A percentile compares a stretch with the other conserved stretches of the same genome.
Evolutionary conservation across 2,797 vertebrate genomes (phyloP).

Genomic region (Characodon lateralis): DNA sequence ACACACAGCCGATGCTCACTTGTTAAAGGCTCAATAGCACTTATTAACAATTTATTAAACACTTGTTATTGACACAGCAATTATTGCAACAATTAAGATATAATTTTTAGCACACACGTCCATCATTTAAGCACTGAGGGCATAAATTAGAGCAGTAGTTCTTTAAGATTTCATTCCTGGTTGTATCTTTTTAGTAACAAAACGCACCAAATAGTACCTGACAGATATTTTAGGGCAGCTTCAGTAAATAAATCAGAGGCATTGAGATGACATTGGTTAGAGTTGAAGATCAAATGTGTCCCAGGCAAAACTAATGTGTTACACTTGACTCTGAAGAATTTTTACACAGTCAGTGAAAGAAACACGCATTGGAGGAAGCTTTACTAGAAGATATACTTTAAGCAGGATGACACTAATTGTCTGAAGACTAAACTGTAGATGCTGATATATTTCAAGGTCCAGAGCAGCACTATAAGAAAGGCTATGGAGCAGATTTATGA

Average conservation of each 20-base stretch:
- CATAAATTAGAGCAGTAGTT: conserved; percentile 29
- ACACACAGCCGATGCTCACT: conserved; percentile 61
- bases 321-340: neutral
- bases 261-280: neutral
- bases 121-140: conserved; percentile 46
- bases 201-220: neutral
- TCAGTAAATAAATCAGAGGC: neutral
- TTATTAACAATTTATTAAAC: conserved; percentile 75
- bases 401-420: neutral
- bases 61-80: conserved; percentile 72
- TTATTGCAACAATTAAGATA: conserved; percentile 57
- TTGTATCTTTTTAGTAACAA: neutral
- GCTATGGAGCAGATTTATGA: neutral
- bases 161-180: conserved; percentile 9
- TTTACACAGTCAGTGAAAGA: neutral
- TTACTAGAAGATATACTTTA: neutral
- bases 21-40: conserved; percentile 70
- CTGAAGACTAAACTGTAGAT: neutral
- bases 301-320: neutral
- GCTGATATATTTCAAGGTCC: neutral
- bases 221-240: neutral
- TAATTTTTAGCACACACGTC: conserved; percentile 39
- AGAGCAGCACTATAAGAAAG: neutral
- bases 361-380: neutral
- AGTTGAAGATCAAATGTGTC: neutral